Conservation (phyloP, 2,797 vertebrate species). For the Darevskia mixta region DNA sequence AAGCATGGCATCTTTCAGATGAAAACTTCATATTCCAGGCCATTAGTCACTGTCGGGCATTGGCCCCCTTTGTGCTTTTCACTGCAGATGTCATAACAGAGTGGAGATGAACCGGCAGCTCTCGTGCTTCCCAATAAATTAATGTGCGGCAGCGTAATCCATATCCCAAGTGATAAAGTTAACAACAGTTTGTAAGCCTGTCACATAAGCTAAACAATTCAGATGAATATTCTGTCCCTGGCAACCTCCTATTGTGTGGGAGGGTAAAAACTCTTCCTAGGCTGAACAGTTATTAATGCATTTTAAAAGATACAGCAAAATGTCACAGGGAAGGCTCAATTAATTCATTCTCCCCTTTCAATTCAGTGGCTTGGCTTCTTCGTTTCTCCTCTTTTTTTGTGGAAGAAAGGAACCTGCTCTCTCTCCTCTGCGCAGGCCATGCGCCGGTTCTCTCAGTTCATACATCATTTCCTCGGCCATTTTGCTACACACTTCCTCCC, state of each 20-base stretch:
- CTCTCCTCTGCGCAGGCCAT: neutral
- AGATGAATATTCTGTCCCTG: conserved; percentile 63
- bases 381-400: conserved; percentile 33
- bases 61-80: conserved; percentile 64
- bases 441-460: conserved; percentile 41
- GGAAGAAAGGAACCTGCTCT: conserved; percentile 47
- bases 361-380: conserved; percentile 36
- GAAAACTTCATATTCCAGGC: conserved; percentile 71
- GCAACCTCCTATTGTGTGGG: conserved; percentile 31
- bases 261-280: conserved; percentile 59
- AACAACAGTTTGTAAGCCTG: conserved; percentile 70
- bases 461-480: conserved; percentile 49
- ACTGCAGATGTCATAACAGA: conserved; percentile 72
- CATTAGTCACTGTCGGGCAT: conserved; percentile 65
- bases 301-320: conserved; percentile 61
- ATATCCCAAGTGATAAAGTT: conserved; percentile 69
- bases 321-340: conserved; percentile 66
- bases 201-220: conserved; percentile 70
- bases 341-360: conserved; percentile 63
- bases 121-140: conserved; percentile 66
- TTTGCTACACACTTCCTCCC: conserved; percentile 39
- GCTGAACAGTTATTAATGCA: conserved; percentile 60
- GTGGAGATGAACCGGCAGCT: conserved; percentile 65
- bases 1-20: conserved; percentile 56
- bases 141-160: conserved; percentile 68